Evolutionary conservation across 2,888 invertebrate genomes (phyloP).

Genomic region (Diarsia dahlii): DNA sequence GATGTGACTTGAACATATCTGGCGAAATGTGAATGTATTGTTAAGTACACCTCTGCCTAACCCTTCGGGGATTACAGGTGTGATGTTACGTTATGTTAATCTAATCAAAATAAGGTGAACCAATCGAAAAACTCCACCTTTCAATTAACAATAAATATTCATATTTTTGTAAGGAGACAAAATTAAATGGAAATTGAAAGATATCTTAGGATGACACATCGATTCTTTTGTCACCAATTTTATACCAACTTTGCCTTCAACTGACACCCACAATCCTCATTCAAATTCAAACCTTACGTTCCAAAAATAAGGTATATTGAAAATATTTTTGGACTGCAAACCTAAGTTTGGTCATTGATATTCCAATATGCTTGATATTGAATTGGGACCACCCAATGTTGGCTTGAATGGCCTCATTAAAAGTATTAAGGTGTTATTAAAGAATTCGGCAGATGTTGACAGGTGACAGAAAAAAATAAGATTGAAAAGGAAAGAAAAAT

Average conservation of each 20-base stretch:
- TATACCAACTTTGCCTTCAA: conserved; percentile 5
- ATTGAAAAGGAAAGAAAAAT: conserved; percentile 24
- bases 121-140: background rate
- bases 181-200: conserved; percentile 67
- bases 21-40: too few relatives aligned
- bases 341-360: conserved; percentile 50
- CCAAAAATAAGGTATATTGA: background rate
- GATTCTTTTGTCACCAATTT: conserved; percentile 72
- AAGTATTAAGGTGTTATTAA: conserved; percentile 74
- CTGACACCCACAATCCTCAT: background rate
- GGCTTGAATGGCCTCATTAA: conserved; percentile 63
- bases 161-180: conserved; percentile 52
- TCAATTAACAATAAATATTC: conserved; percentile 39
- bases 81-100: background rate
- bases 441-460: conserved; percentile 67
- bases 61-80: too few relatives aligned
- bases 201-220: conserved; percentile 74
- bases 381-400: conserved; percentile 77
- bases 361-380: conserved; percentile 71
- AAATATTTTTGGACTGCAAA: background rate
- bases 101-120: background rate
- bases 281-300: conserved; percentile 13
- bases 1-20: too few relatives aligned
- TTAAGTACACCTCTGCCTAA: too few relatives aligned
- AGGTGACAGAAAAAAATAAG: conserved; percentile 68